phyloP scores from a whole-genome alignment of 1,140 invertebrate species.

The Zaprionus ghesquierei region DNA sequence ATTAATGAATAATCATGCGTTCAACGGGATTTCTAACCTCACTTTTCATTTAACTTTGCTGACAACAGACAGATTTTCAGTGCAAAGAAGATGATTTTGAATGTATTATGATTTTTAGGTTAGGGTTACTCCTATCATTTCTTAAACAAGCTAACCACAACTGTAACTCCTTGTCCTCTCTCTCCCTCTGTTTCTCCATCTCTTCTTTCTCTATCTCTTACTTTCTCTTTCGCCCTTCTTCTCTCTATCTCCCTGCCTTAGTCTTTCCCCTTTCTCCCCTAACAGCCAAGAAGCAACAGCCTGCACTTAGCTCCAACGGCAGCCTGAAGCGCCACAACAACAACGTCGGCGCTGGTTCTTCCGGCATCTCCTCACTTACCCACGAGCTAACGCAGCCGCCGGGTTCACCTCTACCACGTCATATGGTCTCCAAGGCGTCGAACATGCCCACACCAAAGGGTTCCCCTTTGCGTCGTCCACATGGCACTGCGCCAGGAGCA shows the following conservation, averaged over 20 bases:
- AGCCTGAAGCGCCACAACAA: constrained; percentile 56
- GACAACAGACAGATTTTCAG: no score
- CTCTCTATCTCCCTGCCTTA: not conserved
- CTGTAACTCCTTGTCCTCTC: not conserved
- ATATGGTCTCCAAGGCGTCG: constrained; percentile 71
- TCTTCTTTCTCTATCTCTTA: not conserved
- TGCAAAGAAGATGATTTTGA: no score
- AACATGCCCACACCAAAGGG: constrained; percentile 84
- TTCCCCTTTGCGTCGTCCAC: constrained; percentile 84
- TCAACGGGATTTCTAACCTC: no score
- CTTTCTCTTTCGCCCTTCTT: not conserved
- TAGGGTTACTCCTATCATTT: no score
- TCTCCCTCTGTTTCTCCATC: not conserved
- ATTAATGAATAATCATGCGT: no score
- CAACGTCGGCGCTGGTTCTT: not conserved
- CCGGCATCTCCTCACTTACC: constrained; percentile 5
- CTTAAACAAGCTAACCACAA: no score
- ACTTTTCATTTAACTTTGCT: no score
- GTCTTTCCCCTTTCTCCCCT: not conserved
- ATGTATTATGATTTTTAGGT: no score
- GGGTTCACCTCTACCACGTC: constrained; percentile 58
- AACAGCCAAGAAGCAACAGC: constrained; percentile 54
- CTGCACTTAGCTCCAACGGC: constrained; percentile 39
- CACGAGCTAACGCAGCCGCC: constrained; percentile 30
- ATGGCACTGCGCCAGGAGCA: constrained; percentile 67